Evolutionary conservation across 2,797 vertebrate genomes (phyloP), one percentile per base, ranked within the genome.

Genomic region (Dendrocincla fuliginosa): DNA sequence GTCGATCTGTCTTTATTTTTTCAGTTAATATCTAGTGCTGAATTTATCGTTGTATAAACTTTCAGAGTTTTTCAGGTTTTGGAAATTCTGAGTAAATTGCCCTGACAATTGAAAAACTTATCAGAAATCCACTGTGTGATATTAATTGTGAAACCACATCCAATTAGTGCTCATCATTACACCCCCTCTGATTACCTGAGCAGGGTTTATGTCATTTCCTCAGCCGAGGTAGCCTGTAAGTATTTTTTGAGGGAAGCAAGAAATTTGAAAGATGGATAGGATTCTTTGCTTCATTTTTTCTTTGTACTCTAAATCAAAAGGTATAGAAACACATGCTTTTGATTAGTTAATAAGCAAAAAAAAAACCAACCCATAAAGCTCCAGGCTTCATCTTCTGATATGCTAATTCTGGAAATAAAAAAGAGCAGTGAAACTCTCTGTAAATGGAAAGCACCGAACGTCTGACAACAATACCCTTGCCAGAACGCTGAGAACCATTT

Each of bases 381-480:
- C 9, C 24, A n/a, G 55, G 74, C 68, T 91, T 94, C 74, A 61
- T 95, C 76, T 76, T 89, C 39, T 94, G 75, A 71, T 93, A 93
- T 68, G 87, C 71, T 82, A 93, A 94, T 94, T 96, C 73, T 70
- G 84, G 65, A 87, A 84, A 87, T 84, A 70, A 74, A 96, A 79
- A 71, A 78, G 52, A 46, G 46, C 82, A 84, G 25, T 79, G 64
- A 76, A 63, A 32, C 60, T 89, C 84, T 74, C 30, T 95, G 76
- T 70, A 86, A 68, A 74, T 89, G 67, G 56, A 93, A 96, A 67
- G 17, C 2, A 1, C 88, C 59, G 73, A 67, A 83, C 13, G 16
- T 92, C 82, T 96, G 91, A 94, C 95, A 96, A 42, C 82, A 94
- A 93, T 71, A 52, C 23, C 32, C 92, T 95, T 97, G 91, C 95